Evolutionary conservation across 1,140 invertebrate genomes (phyloP).

Genomic region (Sitobion miscanthi): DNA sequence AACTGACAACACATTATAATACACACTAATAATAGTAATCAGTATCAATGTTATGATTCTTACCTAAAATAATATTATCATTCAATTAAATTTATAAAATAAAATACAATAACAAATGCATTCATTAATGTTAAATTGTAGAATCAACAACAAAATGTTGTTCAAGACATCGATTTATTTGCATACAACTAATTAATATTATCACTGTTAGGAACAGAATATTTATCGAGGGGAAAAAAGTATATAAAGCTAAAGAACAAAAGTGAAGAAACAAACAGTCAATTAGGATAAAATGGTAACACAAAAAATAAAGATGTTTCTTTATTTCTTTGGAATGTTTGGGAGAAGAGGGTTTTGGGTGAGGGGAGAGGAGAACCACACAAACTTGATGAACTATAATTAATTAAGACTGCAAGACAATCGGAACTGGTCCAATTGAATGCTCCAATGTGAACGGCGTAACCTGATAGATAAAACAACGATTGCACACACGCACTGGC

Average conservation of each 20-base stretch:
- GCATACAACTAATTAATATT: conserved; percentile 19
- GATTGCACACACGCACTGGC: conserved; percentile 93
- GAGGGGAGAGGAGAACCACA: background rate
- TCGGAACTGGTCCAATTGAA: conserved; percentile 49
- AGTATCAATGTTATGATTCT: background rate
- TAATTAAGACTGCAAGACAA: conserved; percentile 40
- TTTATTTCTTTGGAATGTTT: conserved; percentile 45
- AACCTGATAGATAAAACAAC: conserved; percentile 81
- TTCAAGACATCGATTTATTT: background rate
- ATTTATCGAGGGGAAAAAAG: background rate
- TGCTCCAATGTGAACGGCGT: conserved; percentile 68
- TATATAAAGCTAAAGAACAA: conserved; percentile 18
- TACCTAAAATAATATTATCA: background rate
- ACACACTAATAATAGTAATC: background rate
- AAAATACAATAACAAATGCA: conserved; percentile 39
- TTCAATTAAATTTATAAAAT: conserved; percentile 39
- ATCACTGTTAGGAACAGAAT: conserved; percentile 53
- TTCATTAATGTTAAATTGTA: conserved; percentile 23
- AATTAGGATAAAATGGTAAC: conserved; percentile 56
- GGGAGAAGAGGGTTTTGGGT: background rate
- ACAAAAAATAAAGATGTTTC: conserved; percentile 53
- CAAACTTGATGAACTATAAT: background rate
- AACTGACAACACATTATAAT: background rate
- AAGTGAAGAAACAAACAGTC: conserved; percentile 44
- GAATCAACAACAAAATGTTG: background rate